Conservation (phyloP, 2,888 invertebrate species). For the Anoncus sp. region DNA sequence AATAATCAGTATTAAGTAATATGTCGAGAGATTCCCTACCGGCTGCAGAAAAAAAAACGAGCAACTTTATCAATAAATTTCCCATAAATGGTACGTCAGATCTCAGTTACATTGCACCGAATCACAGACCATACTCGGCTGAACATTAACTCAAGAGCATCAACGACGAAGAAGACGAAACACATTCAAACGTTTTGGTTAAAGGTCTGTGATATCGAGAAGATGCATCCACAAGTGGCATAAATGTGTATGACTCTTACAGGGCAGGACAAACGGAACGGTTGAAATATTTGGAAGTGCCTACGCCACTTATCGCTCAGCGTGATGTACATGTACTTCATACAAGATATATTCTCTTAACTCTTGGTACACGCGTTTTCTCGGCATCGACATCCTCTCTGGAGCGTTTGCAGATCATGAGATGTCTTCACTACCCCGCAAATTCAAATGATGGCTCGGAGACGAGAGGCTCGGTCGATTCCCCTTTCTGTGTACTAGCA, state of each 20-base stretch:
- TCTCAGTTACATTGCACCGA: too few relatives aligned
- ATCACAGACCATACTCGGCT: too few relatives aligned
- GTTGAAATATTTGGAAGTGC: constrained; percentile 46
- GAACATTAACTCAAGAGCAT: constrained; percentile 23
- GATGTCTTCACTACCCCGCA: constrained; percentile 6
- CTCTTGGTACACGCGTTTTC: neutral
- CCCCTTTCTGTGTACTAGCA: neutral
- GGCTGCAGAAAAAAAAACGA: too few relatives aligned
- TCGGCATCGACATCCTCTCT: constrained; percentile 16
- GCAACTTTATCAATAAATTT: too few relatives aligned
- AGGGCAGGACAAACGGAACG: constrained; percentile 14
- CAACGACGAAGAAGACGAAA: constrained; percentile 1
- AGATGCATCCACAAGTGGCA: constrained; percentile 18
- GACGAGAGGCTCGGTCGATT: neutral
- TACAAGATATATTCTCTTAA: constrained; percentile 13
- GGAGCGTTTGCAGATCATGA: constrained; percentile 9
- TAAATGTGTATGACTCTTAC: constrained; percentile 12
- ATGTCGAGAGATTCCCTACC: too few relatives aligned
- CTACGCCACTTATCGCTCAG: constrained; percentile 41
- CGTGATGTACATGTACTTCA: constrained; percentile 17
- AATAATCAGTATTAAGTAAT: too few relatives aligned
- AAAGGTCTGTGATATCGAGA: constrained; percentile 39
- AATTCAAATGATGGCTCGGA: constrained; percentile 39
- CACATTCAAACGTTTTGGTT: constrained; percentile 45
- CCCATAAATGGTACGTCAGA: neutral